These are phyloP conservation scores for Hyla sarda DNA, from an alignment of 2,113 vertebrate species.

Conservation along the genomic window DNA sequence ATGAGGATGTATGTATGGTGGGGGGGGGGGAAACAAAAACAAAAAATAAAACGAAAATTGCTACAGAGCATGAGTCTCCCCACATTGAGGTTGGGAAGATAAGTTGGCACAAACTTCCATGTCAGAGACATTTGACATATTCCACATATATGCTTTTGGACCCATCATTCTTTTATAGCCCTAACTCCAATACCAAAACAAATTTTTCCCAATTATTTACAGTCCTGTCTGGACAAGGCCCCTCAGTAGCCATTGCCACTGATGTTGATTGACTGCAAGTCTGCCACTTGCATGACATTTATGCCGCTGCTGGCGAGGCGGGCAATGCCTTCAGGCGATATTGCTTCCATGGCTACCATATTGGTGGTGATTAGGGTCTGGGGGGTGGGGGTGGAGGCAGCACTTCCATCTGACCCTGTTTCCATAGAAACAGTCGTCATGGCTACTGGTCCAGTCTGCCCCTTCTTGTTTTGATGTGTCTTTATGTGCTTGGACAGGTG, in stretches of 20 bases:
- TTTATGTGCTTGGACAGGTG: slow-evolving; percentile 96
- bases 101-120: slow-evolving; percentile 47
- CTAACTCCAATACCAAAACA: slow-evolving; percentile 24
- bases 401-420: slow-evolving; percentile 71
- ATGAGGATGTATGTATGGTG: neutral
- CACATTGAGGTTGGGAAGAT: slow-evolving; percentile 1
- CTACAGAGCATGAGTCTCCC: slow-evolving; percentile 7
- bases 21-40: neutral
- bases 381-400: slow-evolving; percentile 66
- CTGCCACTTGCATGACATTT: slow-evolving; percentile 93
- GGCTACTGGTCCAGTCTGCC: slow-evolving; percentile 64
- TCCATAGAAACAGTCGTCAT: slow-evolving; percentile 77
- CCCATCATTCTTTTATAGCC: slow-evolving; percentile 50
- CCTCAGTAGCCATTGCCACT: slow-evolving; percentile 89
- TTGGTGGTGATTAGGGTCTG: slow-evolving; percentile 83
- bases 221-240: slow-evolving; percentile 30
- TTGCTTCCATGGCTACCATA: slow-evolving; percentile 90
- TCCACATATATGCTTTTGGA: slow-evolving; percentile 65
- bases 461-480: slow-evolving; percentile 94
- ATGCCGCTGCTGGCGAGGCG: slow-evolving; percentile 88
- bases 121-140: slow-evolving; percentile 52
- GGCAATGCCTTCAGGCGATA: slow-evolving; percentile 90
- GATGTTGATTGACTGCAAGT: slow-evolving; percentile 91
- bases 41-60: neutral
- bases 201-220: slow-evolving; percentile 27